Evolutionary conservation across 1,140 invertebrate species (phyloP), one percentile per base, ranked within the genome.

Genomic region (Planococcus citri): DNA sequence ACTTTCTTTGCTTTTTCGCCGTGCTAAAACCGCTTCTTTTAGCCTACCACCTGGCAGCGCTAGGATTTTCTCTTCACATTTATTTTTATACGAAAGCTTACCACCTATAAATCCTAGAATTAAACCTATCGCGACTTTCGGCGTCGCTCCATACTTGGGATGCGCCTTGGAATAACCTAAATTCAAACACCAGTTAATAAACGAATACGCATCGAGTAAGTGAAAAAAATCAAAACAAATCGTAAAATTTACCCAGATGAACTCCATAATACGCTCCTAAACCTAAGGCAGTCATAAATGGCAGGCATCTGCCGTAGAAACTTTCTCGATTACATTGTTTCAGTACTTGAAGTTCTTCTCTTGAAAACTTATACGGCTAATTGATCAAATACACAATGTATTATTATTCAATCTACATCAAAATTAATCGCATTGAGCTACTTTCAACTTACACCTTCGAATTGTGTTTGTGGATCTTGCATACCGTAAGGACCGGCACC

Each of bases 61-160:
- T 85, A 91, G 88, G 1, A 91, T 78, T 77, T 88, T 90, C 71
- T 90, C 87, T 3, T 85, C 84, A 76, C 88, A 90, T 71, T 82
- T 83, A 51, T 78, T 76, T 76, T 88, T 86, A 73, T 90, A 91
- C 1, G 88, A 89, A 51, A 89, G 78, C 78, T 89, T 89, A 2
- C 88, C 88, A 1, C 88, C 58, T 74, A 90, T 84, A 78, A 89
- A 90, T 8, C 88, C 88, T n/a, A 87, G 60, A 9, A 87, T 76
- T 22, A 83, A 83, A 20, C 84, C 85, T 60, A 83, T 75, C 0
- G 82, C 76, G 20, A 87, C 82, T 78, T 88, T 89, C 4, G 87
- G 87, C 38, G 80, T 78, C 1, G 86, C 78, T 0, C 88, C 88
- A 76, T 83, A 88, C 61, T 80, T 80, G 10, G 81, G 74, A 77